phyloP scores from a whole-genome alignment of 2,888 invertebrate species.

The Notodonta dromedarius region DNA sequence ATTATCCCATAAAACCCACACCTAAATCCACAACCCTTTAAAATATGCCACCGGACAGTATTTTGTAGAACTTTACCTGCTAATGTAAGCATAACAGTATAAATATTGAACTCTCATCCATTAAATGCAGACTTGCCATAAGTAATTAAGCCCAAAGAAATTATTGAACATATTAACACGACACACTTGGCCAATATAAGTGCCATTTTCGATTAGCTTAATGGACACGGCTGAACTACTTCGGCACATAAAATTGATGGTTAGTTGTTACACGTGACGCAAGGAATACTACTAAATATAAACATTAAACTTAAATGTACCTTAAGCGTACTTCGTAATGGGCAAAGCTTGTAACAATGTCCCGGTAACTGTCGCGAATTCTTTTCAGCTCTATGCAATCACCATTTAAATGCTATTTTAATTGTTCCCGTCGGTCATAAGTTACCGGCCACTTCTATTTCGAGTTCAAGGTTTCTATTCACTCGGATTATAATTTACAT shows the following conservation, averaged over 20 bases:
- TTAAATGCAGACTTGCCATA: neutral
- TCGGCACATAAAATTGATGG: constrained; percentile 32
- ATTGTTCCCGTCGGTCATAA: constrained; percentile 50
- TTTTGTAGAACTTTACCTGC: no score
- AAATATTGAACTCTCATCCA: neutral
- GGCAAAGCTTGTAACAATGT: constrained; percentile 78
- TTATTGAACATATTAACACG: constrained; percentile 4
- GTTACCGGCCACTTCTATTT: constrained; percentile 33
- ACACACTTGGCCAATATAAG: constrained; percentile 22
- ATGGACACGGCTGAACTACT: constrained; percentile 33
- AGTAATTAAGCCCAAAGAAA: constrained; percentile 3
- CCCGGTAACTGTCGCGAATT: constrained; percentile 49
- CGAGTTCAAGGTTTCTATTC: constrained; percentile 37
- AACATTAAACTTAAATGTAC: constrained; percentile 75
- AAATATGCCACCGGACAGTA: no score
- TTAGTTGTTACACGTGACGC: constrained; percentile 26
- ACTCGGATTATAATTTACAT: constrained; percentile 12
- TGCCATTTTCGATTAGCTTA: constrained; percentile 33
- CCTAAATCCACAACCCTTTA: no score
- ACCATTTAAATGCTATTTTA: constrained; percentile 61
- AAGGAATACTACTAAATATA: constrained; percentile 53
- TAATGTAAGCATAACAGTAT: neutral
- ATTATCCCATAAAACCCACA: no score
- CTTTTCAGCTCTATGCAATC: constrained; percentile 57
- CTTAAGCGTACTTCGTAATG: constrained; percentile 72